Evolutionary conservation across 2,888 invertebrate genomes (phyloP).

Genomic region (Drosophila kuntzei): DNA sequence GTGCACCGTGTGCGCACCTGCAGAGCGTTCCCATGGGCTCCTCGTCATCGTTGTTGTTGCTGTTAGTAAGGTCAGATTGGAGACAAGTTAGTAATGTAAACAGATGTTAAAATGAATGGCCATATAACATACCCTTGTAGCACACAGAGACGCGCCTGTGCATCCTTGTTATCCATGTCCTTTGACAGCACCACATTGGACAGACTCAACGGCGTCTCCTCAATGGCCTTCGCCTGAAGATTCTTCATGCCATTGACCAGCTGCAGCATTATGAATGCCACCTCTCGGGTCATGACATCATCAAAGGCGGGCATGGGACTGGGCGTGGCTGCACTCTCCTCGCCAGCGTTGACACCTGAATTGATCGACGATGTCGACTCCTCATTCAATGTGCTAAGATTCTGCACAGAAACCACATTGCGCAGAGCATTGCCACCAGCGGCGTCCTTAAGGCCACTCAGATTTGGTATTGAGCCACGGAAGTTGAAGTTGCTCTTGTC

Average conservation of each 20-base stretch:
- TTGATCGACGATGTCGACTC: constrained; percentile 59
- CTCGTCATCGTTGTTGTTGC: constrained; percentile 89
- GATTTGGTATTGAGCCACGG: constrained; percentile 85
- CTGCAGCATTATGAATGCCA: constrained; percentile 92
- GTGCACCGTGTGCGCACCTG: constrained; percentile 90
- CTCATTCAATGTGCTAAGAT: constrained; percentile 84
- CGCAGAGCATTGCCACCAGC: constrained; percentile 75
- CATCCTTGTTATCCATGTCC: constrained; percentile 88
- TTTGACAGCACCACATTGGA: constrained; percentile 91
- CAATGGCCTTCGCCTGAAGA: constrained; percentile 93
- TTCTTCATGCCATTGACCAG: constrained; percentile 93
- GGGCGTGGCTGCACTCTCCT: constrained; percentile 50
- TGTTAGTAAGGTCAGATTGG: constrained; percentile 83
- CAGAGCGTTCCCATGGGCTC: constrained; percentile 91
- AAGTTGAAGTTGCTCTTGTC: constrained; percentile 85
- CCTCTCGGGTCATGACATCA: constrained; percentile 88
- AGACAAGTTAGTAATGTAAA: background rate
- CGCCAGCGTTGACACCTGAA: constrained; percentile 30
- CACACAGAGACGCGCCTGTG: constrained; percentile 89
- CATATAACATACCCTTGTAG: constrained; percentile 89
- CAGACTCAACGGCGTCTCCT: constrained; percentile 90
- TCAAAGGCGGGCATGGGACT: constrained; percentile 84
- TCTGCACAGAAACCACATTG: constrained; percentile 86
- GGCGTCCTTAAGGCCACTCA: constrained; percentile 82
- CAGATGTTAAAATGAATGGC: background rate